Percentiles rank a stretch among this genome's conserved stretches.
These are phyloP conservation scores for Calcarius lapponicus DNA, from an alignment of 2,797 vertebrate species.

Conservation along the genomic window DNA sequence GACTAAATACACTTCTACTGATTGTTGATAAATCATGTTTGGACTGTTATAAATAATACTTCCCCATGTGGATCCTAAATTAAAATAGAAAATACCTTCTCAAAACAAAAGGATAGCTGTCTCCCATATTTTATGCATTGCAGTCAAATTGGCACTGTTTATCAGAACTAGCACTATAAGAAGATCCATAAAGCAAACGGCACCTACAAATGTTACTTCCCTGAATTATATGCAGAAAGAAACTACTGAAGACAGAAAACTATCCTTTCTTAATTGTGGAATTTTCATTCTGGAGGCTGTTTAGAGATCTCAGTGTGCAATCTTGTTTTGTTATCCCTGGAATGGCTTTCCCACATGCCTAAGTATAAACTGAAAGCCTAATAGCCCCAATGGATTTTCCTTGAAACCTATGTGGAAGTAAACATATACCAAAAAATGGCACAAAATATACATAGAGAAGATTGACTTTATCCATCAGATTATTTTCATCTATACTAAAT, in stretches of 20 bases:
- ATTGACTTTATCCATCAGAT: background rate
- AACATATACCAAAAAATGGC: background rate
- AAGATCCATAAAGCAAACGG: background rate
- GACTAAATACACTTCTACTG: background rate
- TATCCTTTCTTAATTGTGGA: background rate
- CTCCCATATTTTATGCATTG: background rate
- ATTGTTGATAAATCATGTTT: background rate
- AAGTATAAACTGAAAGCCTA: background rate
- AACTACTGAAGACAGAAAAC: background rate
- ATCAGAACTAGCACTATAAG: background rate
- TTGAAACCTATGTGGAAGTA: background rate
- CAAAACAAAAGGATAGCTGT: background rate
- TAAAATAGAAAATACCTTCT: background rate
- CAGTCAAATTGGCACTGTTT: background rate
- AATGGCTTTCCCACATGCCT: background rate
- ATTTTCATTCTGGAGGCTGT: background rate
- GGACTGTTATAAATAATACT: background rate
- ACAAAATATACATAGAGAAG: background rate
- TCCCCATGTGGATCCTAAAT: background rate
- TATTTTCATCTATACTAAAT: background rate
- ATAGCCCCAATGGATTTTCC: background rate
- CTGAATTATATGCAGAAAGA: background rate
- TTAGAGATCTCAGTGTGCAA: background rate
- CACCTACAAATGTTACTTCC: background rate
- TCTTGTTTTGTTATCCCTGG: background rate